Base-by-base conservation (phyloP, 2,888 invertebrate genomes). In the Platycheirus albimanus region DNA sequence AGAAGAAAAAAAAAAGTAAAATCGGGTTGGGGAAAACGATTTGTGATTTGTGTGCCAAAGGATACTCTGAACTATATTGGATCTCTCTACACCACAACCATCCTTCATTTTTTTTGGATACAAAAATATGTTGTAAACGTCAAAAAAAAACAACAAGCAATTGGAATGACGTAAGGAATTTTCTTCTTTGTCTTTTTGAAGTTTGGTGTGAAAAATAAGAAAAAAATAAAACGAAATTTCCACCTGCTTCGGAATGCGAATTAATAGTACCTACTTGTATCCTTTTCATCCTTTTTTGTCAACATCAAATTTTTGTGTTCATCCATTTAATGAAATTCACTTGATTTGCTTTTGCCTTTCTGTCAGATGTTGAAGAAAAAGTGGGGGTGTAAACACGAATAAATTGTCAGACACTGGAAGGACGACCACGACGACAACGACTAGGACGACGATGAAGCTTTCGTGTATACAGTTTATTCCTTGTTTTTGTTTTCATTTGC, bases 101-200 rank as follows among this genome's bases (percentile, higher is more conserved):
- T 28, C 51, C 13, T 61, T 41, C 38, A n/a, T 51, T 20, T 7
- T 74, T 51, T 63, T 81, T 81, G 76, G 81, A 76, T 81, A 76
- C 41, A 24, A 66, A 81, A 70, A 70, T 75, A 80, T 75, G 75
- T 63, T 81, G 71, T 81, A 81, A 76, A 81, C 76, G 76, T 76
- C 81, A 77, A 70, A 70, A n/a, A n/a, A n/a, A n/a, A n/a, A 33
- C 76, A 71, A 70, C 67, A 43, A 17, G 63, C 19, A 74, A 75
- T 61, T 71, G 81, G 76, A 77, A 77, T 81, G 81, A 81, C 81
- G 81, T 81, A 81, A 81, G 81, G 71, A 81, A 43, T n/a, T 15
- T 17, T 30, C 8, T 8, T 24, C 2, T 24, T 20, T 8, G 19
- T 58, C 2, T 58, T 24, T 41, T 41, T 10, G 19, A 45, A 1